A percentile compares a stretch with the other conserved stretches of the same genome.
Conservation (phyloP, 2,113 vertebrate species). For the Scomber scombrus region DNA sequence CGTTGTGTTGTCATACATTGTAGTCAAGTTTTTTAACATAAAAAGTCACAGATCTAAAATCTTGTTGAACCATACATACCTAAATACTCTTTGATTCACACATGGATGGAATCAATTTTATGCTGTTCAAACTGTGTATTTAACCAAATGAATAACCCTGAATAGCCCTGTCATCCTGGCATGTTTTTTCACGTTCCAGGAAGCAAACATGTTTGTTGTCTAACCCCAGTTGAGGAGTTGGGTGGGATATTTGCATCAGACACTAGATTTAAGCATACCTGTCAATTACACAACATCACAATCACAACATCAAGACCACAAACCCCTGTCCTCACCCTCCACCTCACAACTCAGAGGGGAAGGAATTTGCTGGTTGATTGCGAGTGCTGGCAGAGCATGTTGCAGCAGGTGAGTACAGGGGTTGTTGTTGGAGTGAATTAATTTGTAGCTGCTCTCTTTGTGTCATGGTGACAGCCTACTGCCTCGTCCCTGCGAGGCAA, state of each 20-base stretch:
- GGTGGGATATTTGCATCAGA: conserved; percentile 51
- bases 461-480: conserved; percentile 25
- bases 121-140: conserved; percentile 42
- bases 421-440: conserved; percentile 77
- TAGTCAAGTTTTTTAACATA: neutral
- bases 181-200: conserved; percentile 63
- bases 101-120: conserved; percentile 31
- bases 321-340: conserved; percentile 41
- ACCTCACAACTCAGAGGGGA: conserved; percentile 51
- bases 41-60: neutral
- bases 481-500: conserved; percentile 22
- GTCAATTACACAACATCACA: conserved; percentile 72
- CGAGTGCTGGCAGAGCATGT: conserved; percentile 70
- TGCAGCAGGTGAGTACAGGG: conserved; percentile 74
- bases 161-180: conserved; percentile 53
- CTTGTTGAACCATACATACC: neutral
- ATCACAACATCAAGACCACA: conserved; percentile 56
- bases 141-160: conserved; percentile 33
- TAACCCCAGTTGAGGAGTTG: neutral
- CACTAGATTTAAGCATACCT: conserved; percentile 61
- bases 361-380: conserved; percentile 78
- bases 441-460: conserved; percentile 69
- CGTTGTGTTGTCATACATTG: neutral
- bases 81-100: conserved; percentile 5
- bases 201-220: conserved; percentile 41